These are phyloP conservation scores for Fundulus diaphanus DNA, from an alignment of 2,797 vertebrate species.

Conservation along the genomic window DNA sequence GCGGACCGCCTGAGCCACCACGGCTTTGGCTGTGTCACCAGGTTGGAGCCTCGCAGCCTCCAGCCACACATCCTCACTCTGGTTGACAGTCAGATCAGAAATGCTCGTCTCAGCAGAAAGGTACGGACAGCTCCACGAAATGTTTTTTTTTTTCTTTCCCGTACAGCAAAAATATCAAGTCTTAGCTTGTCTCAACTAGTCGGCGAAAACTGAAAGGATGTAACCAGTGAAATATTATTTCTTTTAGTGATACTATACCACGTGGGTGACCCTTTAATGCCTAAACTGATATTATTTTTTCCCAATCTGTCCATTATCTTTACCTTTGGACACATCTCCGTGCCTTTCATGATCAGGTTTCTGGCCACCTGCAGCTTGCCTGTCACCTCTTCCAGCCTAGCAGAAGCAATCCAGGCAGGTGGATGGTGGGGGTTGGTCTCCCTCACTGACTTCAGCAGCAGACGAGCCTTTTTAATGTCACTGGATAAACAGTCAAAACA, in stretches of 20 bases:
- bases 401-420: slow-evolving; percentile 97
- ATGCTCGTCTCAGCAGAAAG: not conserved
- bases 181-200: not conserved
- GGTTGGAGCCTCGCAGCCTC: slow-evolving; percentile 97
- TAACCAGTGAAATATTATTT: not conserved
- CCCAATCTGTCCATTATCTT: not conserved
- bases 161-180: not conserved
- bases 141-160: not conserved
- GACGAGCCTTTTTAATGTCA: slow-evolving; percentile 97
- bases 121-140: not conserved
- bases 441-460: slow-evolving; percentile 95
- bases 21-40: slow-evolving; percentile 96
- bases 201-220: not conserved
- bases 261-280: too few relatives aligned
- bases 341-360: slow-evolving; percentile 99
- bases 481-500: slow-evolving; percentile 67
- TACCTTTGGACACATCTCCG: slow-evolving; percentile 99
- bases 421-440: slow-evolving; percentile 99
- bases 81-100: slow-evolving; percentile 24
- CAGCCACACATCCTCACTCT: slow-evolving; percentile 99
- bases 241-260: not conserved
- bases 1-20: slow-evolving; percentile 97
- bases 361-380: slow-evolving; percentile 97
- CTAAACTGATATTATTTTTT: not conserved
- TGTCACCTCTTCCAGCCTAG: slow-evolving; percentile 95